Evolutionary conservation across 2,888 invertebrate genomes (phyloP).

Genomic region (Artemia sp.): DNA sequence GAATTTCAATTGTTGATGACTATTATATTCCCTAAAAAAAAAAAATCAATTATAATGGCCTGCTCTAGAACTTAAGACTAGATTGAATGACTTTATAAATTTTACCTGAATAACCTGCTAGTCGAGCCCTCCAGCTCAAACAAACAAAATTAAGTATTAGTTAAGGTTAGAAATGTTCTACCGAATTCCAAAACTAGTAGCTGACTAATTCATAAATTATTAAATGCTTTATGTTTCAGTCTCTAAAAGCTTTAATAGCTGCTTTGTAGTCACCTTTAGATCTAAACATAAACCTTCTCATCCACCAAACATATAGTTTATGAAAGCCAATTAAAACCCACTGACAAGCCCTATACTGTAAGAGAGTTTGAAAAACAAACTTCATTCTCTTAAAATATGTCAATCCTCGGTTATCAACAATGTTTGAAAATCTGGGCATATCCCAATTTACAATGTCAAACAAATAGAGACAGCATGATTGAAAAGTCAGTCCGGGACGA

Average conservation of each 20-base stretch:
- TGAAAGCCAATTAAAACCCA: not conserved
- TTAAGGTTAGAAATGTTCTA: no score
- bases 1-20: no score
- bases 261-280: conserved; percentile 1
- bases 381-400: conserved; percentile 9
- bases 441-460: not conserved
- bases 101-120: no score
- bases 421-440: conserved; percentile 6
- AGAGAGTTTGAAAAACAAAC: conserved; percentile 2
- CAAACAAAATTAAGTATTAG: no score
- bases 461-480: conserved; percentile 28
- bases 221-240: not conserved
- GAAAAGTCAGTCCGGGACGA: conserved; percentile 29
- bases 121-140: no score
- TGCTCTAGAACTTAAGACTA: no score
- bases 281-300: not conserved
- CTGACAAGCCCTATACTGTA: conserved; percentile 8
- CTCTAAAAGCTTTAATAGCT: not conserved
- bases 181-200: no score
- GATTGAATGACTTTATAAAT: no score
- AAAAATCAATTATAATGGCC: no score
- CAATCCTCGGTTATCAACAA: not conserved
- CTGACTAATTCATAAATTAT: no score
- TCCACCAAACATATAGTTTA: conserved; percentile 4
- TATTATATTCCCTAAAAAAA: no score